Evolutionary conservation across 2,797 vertebrate genomes (phyloP), one percentile per base, ranked within the genome.

Genomic region (Hyperoplus immaculatus): DNA sequence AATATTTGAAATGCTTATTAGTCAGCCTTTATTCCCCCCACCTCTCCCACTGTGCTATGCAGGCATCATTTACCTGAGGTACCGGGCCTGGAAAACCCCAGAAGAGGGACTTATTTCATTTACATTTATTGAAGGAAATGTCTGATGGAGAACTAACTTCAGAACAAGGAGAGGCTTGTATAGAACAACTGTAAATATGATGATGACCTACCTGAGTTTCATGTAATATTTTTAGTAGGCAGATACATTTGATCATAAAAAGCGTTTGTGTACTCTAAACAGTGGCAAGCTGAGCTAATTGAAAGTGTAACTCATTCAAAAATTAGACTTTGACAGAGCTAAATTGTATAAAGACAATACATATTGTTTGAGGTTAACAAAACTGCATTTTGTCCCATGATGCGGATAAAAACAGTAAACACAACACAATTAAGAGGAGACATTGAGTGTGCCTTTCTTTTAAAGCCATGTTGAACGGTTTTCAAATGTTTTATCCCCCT

Each of bases 31-130:
- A 21, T 21, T 21, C 21, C 21, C 21, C 21, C 21, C 21, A 21
- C 21, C 21, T 29, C 29, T 29, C 29, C 29, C 96, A 62, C 90
- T 95, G 87, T 97, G 96, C 93, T 98, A 98, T 14, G 94, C 96
- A 84, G 95, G 94, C 86, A 98, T 96, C 88, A 93, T 95, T 0
- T 97, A 94, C 81, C 94, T 97, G 89, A 97, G 96, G 91, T 96
- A 96, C 89, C 88, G 89, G 79, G 94, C 93, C 38, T 97, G 97
- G 97, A 94, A 84, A 90, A 94, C 94, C 29, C 84, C 92, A 77
- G 75, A 88, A 41, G 90, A 91, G 51, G 86, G 84, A 43, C 72
- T 29, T 29, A 78, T 16, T 90, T 81, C 21, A 6, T 5, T 38
- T 29, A 15, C 14, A 12, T 29, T 29, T 62, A 53, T 11, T 36